Evolutionary conservation across 2,888 invertebrate species (phyloP), one percentile per base, ranked within the genome.

Genomic region (Aphidius colemani): DNA sequence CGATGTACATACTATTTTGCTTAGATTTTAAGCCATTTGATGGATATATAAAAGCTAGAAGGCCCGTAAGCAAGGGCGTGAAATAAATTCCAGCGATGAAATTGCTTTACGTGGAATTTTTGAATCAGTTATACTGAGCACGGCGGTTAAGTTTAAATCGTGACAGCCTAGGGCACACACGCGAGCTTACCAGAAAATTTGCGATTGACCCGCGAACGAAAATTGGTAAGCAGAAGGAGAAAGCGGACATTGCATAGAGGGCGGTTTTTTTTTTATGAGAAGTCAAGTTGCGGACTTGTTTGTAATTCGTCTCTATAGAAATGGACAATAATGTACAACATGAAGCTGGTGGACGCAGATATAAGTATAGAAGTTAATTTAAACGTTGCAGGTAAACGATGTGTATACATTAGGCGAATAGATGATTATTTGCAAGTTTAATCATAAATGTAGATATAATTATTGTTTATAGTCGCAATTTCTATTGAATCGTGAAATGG

Each of bases 81-180:
- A 72, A 72, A 76, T 76, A 77, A 79, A 78, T 80, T 78, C 76
- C 73, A 69, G 74, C 73, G 77, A 77, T 77, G 72, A 79, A 79
- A 80, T 80, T 78, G 75, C 76, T 73, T 77, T 77, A 77, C 75
- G 77, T 74, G 74, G 79, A 80, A 79, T 78, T 77, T 72, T 74
- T 74, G 78, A 80, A 79, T 78, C 77, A 79, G 77, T 79, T 79
- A 74, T 76, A 75, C 74, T 64, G 74, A 77, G 77, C 77, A 75
- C 79, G 65, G 78, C 79, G 76, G 78, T 79, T 79, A 78, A 75
- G 72, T 73, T 72, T 73, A 74, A 78, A 78, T 80, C 81, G 81
- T 81, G 81, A 81, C 80, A 76, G 81, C 81, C 81, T 76, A 74
- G 78, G 80, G 81, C 81, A 73, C 72, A 77, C 81, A 81, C 81